phyloP scores from a whole-genome alignment of 2,797 vertebrate species.

The Geotrypetes seraphini region DNA sequence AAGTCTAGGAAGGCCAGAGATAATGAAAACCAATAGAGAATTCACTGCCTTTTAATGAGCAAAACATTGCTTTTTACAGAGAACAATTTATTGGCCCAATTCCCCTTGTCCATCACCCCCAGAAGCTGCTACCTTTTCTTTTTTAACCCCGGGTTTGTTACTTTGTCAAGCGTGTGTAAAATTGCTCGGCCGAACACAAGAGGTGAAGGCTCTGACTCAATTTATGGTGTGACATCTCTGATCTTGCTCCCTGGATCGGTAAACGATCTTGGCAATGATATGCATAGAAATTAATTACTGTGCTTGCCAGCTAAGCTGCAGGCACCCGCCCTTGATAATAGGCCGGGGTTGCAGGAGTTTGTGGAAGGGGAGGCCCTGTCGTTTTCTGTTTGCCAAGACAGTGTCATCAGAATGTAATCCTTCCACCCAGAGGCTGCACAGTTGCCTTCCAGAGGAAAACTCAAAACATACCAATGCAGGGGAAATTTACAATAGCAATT shows the following conservation, averaged over 20 bases:
- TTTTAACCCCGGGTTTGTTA: slow-evolving; percentile 53
- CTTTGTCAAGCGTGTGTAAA: slow-evolving; percentile 61
- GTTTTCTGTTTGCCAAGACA: slow-evolving; percentile 24
- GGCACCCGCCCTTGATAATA: slow-evolving; percentile 36
- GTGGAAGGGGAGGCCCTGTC: slow-evolving; percentile 31
- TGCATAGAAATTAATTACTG: slow-evolving; percentile 92
- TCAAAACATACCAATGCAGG: no score
- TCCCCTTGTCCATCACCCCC: slow-evolving; percentile 78
- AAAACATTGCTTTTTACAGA: slow-evolving; percentile 85
- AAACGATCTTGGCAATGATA: slow-evolving; percentile 94
- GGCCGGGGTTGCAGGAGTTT: slow-evolving; percentile 51
- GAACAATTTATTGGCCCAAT: slow-evolving; percentile 97
- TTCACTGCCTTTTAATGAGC: slow-evolving; percentile 97
- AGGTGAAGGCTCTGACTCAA: slow-evolving; percentile 76
- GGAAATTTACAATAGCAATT: no score
- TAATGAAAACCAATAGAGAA: slow-evolving; percentile 98
- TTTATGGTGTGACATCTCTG: slow-evolving; percentile 85
- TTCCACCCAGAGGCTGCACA: not conserved
- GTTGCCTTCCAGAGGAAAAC: no score
- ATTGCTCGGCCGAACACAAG: slow-evolving; percentile 48
- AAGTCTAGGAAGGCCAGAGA: slow-evolving; percentile 68
- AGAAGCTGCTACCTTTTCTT: slow-evolving; percentile 49
- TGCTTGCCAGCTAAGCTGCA: slow-evolving; percentile 38
- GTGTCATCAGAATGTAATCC: not conserved
- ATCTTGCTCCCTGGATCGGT: slow-evolving; percentile 75